Conservation (phyloP, 2,888 invertebrate genomes). For the Salpingus planirostris region DNA sequence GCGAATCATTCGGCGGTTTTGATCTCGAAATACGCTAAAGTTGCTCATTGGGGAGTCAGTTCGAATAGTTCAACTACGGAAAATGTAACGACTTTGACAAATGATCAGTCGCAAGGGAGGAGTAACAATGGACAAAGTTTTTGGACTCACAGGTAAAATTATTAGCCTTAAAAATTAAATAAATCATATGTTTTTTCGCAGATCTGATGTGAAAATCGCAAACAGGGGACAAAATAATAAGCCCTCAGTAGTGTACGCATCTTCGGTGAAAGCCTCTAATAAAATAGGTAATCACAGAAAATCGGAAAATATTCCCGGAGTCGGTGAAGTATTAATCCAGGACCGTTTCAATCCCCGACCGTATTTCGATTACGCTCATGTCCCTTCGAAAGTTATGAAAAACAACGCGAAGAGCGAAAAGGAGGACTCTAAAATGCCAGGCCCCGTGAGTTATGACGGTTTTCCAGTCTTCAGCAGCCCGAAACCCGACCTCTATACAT, state of each 20-base stretch:
- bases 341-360: constrained; percentile 38
- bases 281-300: constrained; percentile 14
- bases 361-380: constrained; percentile 31
- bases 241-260: constrained; percentile 22
- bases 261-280: constrained; percentile 16
- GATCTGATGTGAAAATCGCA: constrained; percentile 30
- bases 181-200: constrained; percentile 19
- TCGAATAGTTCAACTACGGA: constrained; percentile 8
- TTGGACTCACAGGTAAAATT: constrained; percentile 34
- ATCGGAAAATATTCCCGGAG: constrained; percentile 25
- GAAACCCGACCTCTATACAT: constrained; percentile 25
- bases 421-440: too few species aligned
- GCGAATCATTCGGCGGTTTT: constrained; percentile 21
- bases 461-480: constrained; percentile 18
- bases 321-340: constrained; percentile 37
- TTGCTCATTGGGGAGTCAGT: constrained; percentile 32
- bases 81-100: constrained; percentile 13
- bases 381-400: constrained; percentile 6
- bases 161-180: constrained; percentile 1
- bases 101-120: constrained; percentile 25
- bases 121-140: constrained; percentile 29
- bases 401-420: too few species aligned
- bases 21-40: constrained; percentile 36
- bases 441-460: constrained; percentile 14
- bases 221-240: too few species aligned